These are phyloP conservation scores for Stratiomys singularior DNA, from an alignment of 2,888 invertebrate species.

Conservation along the genomic window DNA sequence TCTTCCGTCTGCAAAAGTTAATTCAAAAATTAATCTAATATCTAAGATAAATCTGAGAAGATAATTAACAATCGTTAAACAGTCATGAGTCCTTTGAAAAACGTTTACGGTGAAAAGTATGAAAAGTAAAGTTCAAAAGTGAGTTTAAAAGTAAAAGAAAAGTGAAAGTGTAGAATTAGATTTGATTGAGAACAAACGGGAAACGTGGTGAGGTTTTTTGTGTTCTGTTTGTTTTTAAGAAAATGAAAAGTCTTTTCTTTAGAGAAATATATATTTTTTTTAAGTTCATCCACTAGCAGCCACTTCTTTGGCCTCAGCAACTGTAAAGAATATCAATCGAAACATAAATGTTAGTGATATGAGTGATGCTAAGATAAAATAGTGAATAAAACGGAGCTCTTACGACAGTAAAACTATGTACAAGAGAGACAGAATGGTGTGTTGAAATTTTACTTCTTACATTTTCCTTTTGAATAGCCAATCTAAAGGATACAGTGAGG, in stretches of 20 bases:
- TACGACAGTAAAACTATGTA: not conserved
- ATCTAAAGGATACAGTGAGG: not conserved
- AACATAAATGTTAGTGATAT: constrained; percentile 60
- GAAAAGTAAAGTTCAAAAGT: no score
- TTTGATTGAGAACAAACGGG: constrained; percentile 3
- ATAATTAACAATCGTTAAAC: constrained; percentile 11
- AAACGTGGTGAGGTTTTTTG: constrained; percentile 27
- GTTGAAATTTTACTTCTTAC: constrained; percentile 38
- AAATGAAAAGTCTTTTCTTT: constrained; percentile 41
- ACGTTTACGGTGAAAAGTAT: no score
- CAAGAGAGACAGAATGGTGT: not conserved
- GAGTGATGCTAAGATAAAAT: constrained; percentile 49
- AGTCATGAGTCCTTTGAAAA: no score
- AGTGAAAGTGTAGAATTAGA: not conserved
- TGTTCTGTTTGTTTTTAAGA: not conserved
- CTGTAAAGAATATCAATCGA: constrained; percentile 66
- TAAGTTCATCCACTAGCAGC: constrained; percentile 55
- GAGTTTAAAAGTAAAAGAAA: not conserved
- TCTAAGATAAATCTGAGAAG: constrained; percentile 32
- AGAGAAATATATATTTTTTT: constrained; percentile 36
- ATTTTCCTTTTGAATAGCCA: constrained; percentile 27
- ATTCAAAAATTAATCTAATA: not conserved
- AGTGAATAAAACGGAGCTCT: constrained; percentile 13
- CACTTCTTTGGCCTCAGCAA: constrained; percentile 63
- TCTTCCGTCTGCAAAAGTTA: not conserved